These are phyloP conservation scores for Ischnura elegans DNA, from an alignment of 2,888 invertebrate species.

Conservation along the genomic window DNA sequence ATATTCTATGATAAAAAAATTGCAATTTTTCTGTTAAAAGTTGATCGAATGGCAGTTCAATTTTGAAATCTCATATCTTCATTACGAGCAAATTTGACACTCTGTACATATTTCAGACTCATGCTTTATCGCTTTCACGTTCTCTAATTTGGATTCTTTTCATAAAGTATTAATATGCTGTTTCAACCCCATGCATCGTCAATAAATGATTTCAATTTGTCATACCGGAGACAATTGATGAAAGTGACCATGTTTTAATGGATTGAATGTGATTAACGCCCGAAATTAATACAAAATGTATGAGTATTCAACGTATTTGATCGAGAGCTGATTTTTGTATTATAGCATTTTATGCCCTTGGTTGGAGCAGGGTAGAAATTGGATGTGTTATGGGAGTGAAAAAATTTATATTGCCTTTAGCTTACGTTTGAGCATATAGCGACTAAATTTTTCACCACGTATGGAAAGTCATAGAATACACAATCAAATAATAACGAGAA, in stretches of 20 bases:
- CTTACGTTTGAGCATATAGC: too few species aligned
- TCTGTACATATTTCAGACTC: background rate
- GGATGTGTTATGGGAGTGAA: too few species aligned
- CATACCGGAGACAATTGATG: background rate
- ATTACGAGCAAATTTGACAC: background rate
- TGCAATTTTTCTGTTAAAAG: too few species aligned
- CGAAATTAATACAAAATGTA: background rate
- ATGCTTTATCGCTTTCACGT: background rate
- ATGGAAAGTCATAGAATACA: too few species aligned
- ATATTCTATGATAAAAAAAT: too few species aligned
- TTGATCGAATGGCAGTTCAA: background rate
- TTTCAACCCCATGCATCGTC: background rate
- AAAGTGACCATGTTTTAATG: background rate
- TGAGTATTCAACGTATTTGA: background rate
- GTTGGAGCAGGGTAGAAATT: background rate
- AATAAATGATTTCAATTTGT: background rate
- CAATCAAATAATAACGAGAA: too few species aligned
- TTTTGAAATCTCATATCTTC: background rate
- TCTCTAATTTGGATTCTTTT: background rate
- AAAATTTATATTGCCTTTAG: too few species aligned
- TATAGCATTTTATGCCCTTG: background rate
- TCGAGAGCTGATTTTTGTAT: background rate
- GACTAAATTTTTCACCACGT: too few species aligned
- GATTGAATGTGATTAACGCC: background rate
- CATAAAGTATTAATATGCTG: background rate